A percentile compares a stretch with the other conserved stretches of the same genome.
These are phyloP conservation scores for Liodrosophila aerea DNA, from an alignment of 2,888 invertebrate species.

Conservation along the genomic window DNA sequence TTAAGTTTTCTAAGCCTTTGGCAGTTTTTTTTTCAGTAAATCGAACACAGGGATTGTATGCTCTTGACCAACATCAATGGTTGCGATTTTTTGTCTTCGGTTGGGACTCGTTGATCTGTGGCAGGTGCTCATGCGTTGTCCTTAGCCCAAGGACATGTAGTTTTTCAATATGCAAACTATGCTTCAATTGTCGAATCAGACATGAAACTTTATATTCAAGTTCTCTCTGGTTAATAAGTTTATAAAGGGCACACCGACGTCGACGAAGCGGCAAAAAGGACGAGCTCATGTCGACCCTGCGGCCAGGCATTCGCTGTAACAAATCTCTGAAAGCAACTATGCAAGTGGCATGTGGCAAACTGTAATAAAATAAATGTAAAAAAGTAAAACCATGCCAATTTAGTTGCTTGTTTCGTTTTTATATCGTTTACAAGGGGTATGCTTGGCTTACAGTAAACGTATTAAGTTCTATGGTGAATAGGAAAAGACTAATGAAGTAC, in stretches of 20 bases:
- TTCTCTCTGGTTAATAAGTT: slow-evolving; percentile 41
- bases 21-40: no score
- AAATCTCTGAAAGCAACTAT: slow-evolving; percentile 36
- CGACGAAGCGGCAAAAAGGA: slow-evolving; percentile 16
- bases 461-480: no score
- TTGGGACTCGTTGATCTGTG: no score
- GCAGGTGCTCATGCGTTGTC: slow-evolving; percentile 32
- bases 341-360: slow-evolving; percentile 35
- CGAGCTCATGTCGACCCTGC: background rate
- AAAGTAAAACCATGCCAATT: slow-evolving; percentile 24
- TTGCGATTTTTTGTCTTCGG: slow-evolving; percentile 18
- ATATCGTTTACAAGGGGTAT: background rate
- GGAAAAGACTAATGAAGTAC: no score
- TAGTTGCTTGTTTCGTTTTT: slow-evolving; percentile 9
- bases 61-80: slow-evolving; percentile 22
- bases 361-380: slow-evolving; percentile 46
- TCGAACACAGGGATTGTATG: no score
- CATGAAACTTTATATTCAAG: slow-evolving; percentile 41
- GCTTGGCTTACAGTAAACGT: background rate
- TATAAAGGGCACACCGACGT: slow-evolving; percentile 37
- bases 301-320: slow-evolving; percentile 14
- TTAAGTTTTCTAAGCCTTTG: no score
- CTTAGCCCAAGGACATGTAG: slow-evolving; percentile 33
- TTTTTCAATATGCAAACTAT: slow-evolving; percentile 41
- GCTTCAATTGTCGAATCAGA: slow-evolving; percentile 48